Percentiles rank a stretch among this genome's conserved stretches.
phyloP scores from a whole-genome alignment of 2,113 vertebrate genomes.

The Triplophysa siluroides region DNA sequence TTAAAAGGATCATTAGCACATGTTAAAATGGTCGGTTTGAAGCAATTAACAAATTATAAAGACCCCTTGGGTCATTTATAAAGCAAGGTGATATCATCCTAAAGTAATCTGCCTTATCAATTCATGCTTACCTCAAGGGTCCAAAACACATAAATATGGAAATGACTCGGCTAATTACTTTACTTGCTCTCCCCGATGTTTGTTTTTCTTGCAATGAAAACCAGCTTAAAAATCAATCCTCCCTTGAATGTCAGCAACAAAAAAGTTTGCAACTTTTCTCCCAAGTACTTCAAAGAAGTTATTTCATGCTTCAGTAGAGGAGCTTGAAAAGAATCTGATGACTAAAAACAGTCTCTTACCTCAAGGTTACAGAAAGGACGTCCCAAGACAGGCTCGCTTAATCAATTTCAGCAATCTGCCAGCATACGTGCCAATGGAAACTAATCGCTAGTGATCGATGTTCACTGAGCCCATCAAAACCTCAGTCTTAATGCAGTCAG shows the following conservation, averaged over 20 bases:
- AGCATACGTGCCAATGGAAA: background rate
- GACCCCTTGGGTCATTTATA: background rate
- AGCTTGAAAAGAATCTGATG: conserved; percentile 8
- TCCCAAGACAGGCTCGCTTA: conserved; percentile 18
- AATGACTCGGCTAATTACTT: conserved; percentile 6
- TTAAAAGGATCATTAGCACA: background rate
- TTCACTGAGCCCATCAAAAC: conserved; percentile 23
- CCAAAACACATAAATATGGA: background rate
- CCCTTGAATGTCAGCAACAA: background rate
- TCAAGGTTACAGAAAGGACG: conserved; percentile 31
- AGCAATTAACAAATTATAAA: background rate
- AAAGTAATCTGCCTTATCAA: background rate
- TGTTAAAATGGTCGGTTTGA: background rate
- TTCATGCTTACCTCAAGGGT: conserved; percentile 21
- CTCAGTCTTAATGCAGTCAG: background rate
- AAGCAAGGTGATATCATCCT: conserved; percentile 2
- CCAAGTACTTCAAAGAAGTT: background rate
- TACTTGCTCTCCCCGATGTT: background rate
- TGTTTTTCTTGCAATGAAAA: background rate
- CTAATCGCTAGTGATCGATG: conserved; percentile 13
- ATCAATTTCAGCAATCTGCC: conserved; percentile 14
- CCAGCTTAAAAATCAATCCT: background rate
- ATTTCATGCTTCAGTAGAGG: conserved; percentile 9
- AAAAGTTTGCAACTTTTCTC: background rate
- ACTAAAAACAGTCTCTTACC: conserved; percentile 7